Percentiles rank a stretch among this genome's conserved stretches.
phyloP scores from a whole-genome alignment of 2,888 invertebrate species.

The Caenorhabditis sp. region DNA sequence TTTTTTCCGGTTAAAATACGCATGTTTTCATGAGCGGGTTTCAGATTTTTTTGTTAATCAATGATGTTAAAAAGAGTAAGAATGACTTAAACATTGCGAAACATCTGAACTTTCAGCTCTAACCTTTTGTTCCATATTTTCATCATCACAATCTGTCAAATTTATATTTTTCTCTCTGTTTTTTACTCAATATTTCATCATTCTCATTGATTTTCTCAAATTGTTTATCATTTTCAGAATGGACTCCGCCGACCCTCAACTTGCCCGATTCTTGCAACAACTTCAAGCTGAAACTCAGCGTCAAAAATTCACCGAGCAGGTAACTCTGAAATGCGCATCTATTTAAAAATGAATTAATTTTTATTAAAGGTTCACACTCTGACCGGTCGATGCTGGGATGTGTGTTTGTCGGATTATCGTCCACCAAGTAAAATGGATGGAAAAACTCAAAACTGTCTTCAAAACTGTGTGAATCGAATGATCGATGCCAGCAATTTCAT shows the following conservation, averaged over 20 bases:
- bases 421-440: slow-evolving; percentile 65
- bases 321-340: slow-evolving; percentile 1
- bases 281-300: slow-evolving; percentile 66
- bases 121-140: too few relatives aligned
- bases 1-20: too few relatives aligned
- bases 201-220: too few relatives aligned
- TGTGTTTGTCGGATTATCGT: slow-evolving; percentile 65
- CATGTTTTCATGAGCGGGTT: too few relatives aligned
- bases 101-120: too few relatives aligned
- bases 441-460: slow-evolving; percentile 55
- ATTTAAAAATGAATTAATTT: not conserved
- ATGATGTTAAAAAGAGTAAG: too few relatives aligned
- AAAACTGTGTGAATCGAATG: slow-evolving; percentile 69
- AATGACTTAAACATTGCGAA: too few relatives aligned
- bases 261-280: slow-evolving; percentile 59
- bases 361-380: slow-evolving; percentile 58
- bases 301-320: slow-evolving; percentile 68
- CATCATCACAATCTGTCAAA: too few relatives aligned
- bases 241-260: slow-evolving; percentile 53
- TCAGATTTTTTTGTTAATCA: too few relatives aligned
- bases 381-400: slow-evolving; percentile 64
- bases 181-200: too few relatives aligned
- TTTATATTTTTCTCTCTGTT: too few relatives aligned
- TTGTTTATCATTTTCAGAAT: too few relatives aligned
- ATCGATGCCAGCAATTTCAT: slow-evolving; percentile 67